Conservation (phyloP, 1,140 invertebrate species). For the Venturia canescens region DNA sequence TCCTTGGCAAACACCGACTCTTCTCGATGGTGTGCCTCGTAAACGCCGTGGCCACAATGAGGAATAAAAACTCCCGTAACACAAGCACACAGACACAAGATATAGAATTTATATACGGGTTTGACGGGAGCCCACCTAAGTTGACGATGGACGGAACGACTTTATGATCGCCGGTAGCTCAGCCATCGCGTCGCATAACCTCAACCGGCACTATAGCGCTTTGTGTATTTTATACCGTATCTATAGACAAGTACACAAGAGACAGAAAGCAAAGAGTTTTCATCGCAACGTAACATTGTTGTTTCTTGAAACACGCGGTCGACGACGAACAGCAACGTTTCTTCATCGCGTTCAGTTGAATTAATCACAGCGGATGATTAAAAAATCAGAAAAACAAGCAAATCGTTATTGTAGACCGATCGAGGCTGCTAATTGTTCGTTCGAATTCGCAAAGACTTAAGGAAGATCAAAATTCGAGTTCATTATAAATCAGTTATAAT, state of each 20-base stretch:
- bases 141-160: slow-evolving; percentile 54
- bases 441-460: too few relatives aligned
- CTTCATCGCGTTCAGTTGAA: too few relatives aligned
- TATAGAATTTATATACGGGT: slow-evolving; percentile 11
- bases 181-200: slow-evolving; percentile 34
- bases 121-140: slow-evolving; percentile 56
- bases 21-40: slow-evolving; percentile 12
- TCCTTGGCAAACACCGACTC: slow-evolving; percentile 18
- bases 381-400: too few relatives aligned
- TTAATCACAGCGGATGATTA: too few relatives aligned
- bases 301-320: not conserved
- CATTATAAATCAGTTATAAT: too few relatives aligned
- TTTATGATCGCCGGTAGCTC: slow-evolving; percentile 65
- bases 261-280: not conserved
- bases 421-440: too few relatives aligned
- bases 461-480: too few relatives aligned
- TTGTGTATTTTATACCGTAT: not conserved
- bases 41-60: not conserved
- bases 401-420: too few relatives aligned
- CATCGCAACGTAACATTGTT: not conserved
- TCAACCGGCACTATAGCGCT: slow-evolving; percentile 1
- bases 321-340: too few relatives aligned
- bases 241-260: not conserved
- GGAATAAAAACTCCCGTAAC: not conserved
- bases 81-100: not conserved